Conservation (phyloP, 2,888 invertebrate species). For the Celastrina argiolus region DNA sequence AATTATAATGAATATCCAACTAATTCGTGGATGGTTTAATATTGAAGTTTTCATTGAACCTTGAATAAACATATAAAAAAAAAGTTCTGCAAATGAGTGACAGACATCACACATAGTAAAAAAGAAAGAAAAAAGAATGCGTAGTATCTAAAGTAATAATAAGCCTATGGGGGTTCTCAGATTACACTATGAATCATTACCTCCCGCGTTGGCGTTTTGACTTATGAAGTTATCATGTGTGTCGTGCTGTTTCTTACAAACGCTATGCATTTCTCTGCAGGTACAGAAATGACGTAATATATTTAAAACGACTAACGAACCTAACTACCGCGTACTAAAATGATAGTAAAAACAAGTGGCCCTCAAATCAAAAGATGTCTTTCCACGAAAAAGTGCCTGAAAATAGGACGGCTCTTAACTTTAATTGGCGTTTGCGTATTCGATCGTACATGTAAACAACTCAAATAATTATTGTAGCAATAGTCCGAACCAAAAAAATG, state of each 20-base stretch:
- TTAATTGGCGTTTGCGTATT: too few species aligned
- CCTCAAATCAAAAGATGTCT: too few species aligned
- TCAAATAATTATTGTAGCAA: neutral
- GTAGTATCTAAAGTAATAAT: neutral
- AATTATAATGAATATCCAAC: neutral
- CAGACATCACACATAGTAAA: neutral
- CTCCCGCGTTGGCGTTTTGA: neutral
- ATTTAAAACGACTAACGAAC: too few species aligned
- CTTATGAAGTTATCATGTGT: too few species aligned
- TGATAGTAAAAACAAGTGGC: too few species aligned
- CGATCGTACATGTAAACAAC: too few species aligned
- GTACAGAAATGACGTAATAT: too few species aligned
- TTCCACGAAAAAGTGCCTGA: too few species aligned
- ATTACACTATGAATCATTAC: constrained; percentile 3
- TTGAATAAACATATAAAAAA: neutral
- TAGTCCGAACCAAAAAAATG: neutral
- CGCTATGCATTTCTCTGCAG: too few species aligned
- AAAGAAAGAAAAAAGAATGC: neutral
- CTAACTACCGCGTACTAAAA: too few species aligned
- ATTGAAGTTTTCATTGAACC: neutral
- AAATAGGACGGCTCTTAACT: too few species aligned
- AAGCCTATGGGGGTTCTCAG: neutral
- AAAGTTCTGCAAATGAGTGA: neutral
- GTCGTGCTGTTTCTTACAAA: too few species aligned
- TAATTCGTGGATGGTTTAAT: neutral